A percentile compares a stretch with the other conserved stretches of the same genome.
phyloP scores from a whole-genome alignment of 2,113 vertebrate species.

The Tupaia chinensis region DNA sequence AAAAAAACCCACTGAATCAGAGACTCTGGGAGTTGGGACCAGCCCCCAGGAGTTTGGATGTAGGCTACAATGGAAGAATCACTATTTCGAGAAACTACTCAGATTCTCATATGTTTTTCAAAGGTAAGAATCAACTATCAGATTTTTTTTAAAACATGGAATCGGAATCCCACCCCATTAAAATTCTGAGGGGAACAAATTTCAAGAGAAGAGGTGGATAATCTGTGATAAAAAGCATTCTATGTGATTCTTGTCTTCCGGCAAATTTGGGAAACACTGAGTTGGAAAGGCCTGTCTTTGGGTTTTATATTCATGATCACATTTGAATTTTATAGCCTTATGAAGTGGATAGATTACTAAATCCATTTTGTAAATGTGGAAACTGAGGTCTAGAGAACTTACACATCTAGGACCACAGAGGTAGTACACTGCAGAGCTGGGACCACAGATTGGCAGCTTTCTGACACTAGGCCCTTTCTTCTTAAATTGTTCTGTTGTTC shows the following conservation, averaged over 20 bases:
- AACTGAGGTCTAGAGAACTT: too few species aligned
- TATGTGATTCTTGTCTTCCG: background rate
- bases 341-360: background rate
- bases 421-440: too few species aligned
- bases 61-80: background rate
- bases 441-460: too few species aligned
- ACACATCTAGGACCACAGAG: too few species aligned
- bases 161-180: background rate
- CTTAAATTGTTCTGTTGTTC: too few species aligned
- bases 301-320: background rate
- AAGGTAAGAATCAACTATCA: background rate
- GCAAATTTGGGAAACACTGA: background rate
- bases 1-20: background rate
- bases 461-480: too few species aligned
- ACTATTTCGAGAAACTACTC: background rate
- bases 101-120: background rate
- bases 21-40: background rate
- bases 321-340: slow-evolving; percentile 8
- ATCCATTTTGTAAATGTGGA: too few species aligned
- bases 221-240: background rate
- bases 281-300: background rate
- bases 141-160: background rate
- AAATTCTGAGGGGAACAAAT: background rate
- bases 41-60: background rate
- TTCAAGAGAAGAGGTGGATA: background rate